Base-by-base conservation (phyloP, 2,797 vertebrate genomes). In the Mus spretus region DNA sequence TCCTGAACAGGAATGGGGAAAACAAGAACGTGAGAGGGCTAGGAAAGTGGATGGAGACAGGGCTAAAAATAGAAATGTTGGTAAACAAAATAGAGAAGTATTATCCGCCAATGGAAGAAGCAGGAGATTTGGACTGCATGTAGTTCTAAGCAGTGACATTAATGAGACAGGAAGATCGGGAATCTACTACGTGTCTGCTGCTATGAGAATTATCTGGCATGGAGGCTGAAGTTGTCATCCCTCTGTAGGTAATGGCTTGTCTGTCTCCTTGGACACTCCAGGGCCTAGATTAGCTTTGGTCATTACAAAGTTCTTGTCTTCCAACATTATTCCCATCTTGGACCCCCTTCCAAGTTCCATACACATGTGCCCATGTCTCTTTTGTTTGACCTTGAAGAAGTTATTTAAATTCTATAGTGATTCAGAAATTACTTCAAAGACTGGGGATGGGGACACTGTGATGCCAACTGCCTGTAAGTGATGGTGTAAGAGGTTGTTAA, bases 121-220 rank as follows among this genome's bases (percentile, higher is more conserved):
- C 44, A 44, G 94, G 55, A n/a, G 3, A 40, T 50, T 92, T 82
- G 50, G 53, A 47, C 22, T 17, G 0, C 11, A 6, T 47, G 26
- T 3, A 50, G 70, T 40, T 87, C 90, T 86, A 78, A 92, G 44
- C 44, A 3, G 59, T 34, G 67, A 63, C 14, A 77, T 37, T 67
- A 34, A n/a, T 37, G 50, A 79, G 17, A 34, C 6, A 50, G 4
- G 20, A 31, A 87, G 6, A 6, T 26, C n/a, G 74, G 17, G 57
- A 44, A 59, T 57, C 37, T 11, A 4, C 57, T 4, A 40, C 0
- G 1, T 24, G 77, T 31, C 31, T 0, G 3, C 24, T 50, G 2
- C 28, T 55, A 20, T 6, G 44, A 47, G 12, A 11, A 47, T 78
- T 28, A 19, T 2, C 34, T 40, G 65, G 19, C 1, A 9, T 20